Base-by-base conservation (phyloP, 37 sponge, comb jelly and placozoan species). In the Eunapius fragilis region DNA sequence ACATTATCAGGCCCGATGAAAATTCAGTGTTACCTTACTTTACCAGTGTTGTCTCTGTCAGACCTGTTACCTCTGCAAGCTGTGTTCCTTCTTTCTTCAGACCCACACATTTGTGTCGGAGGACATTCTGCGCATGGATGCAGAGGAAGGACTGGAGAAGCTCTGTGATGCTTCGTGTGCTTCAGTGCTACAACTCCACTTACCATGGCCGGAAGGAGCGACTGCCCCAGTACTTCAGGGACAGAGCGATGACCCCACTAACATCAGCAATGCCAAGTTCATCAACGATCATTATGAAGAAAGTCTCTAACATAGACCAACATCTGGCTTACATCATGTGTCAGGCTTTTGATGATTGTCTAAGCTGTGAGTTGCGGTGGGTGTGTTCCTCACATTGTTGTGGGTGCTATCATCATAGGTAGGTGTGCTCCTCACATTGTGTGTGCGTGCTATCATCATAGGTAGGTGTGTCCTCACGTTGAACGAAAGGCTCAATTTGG, bases 331-430 rank as follows among this genome's bases (percentile, higher is more conserved):
- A 92, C 31, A 95, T 96, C 9, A 90, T 95, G 35, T 93, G 97
- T 78, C 93, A 84, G 72, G 96, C 95, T 0, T 97, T 99, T 90
- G 99, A 99, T 36, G 97, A 99, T 34, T 99, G 99, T 77, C 81
- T 83, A 12, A 72, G 91, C 71, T 92, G 93, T 75, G 91, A 95
- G 38, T 86, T n/a, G n/a, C n/a, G n/a, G n/a, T n/a, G n/a, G n/a
- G n/a, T n/a, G n/a, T n/a, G n/a, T n/a, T n/a, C n/a, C n/a, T n/a
- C n/a, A n/a, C n/a, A n/a, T n/a, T n/a, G n/a, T n/a, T n/a, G n/a
- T n/a, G n/a, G n/a, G n/a, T n/a, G n/a, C n/a, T n/a, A n/a, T n/a
- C n/a, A n/a, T n/a, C n/a, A n/a, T n/a, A n/a, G n/a, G n/a, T n/a
- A n/a, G n/a, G n/a, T n/a, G n/a, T n/a, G n/a, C n/a, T n/a, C n/a